Evolutionary conservation across 2,888 invertebrate genomes (phyloP).

Genomic region (Imbricaverruca yamaguchii): DNA sequence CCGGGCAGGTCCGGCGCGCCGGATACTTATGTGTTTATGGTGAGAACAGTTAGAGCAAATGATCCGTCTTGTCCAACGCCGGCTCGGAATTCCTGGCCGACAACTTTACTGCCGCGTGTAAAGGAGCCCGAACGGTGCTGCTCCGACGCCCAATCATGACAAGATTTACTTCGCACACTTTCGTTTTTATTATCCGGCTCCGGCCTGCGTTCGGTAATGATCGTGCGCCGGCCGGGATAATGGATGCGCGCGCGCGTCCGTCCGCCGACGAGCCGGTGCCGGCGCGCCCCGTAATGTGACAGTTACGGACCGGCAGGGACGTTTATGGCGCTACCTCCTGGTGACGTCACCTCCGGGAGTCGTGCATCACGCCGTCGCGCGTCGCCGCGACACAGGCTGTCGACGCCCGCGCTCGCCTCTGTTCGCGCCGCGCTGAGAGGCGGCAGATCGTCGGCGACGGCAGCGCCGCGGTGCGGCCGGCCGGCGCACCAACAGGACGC

Average conservation of each 20-base stretch:
- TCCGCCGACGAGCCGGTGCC: neutral
- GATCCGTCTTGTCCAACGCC: neutral
- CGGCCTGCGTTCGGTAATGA: neutral
- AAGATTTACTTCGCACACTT: conserved; percentile 11
- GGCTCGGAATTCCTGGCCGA: neutral
- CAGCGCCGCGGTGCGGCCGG: too few species aligned
- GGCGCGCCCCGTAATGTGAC: neutral
- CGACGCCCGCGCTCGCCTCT: neutral
- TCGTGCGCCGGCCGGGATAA: neutral
- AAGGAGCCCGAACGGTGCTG: neutral
- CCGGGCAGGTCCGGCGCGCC: neutral
- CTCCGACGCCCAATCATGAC: neutral
- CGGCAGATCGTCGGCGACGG: too few species aligned
- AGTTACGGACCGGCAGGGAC: neutral
- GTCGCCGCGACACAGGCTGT: neutral
- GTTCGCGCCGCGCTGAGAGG: neutral
- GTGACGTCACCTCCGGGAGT: too few species aligned
- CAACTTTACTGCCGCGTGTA: neutral
- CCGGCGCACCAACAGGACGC: too few species aligned
- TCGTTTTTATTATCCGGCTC: neutral
- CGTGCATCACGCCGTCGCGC: too few species aligned
- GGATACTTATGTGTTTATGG: conserved; percentile 6
- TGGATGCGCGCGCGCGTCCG: neutral
- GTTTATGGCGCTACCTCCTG: conserved; percentile 9
- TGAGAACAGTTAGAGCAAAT: neutral